Conservation (phyloP, 2,113 vertebrate species). For the Craseonycteris thonglongyai region DNA sequence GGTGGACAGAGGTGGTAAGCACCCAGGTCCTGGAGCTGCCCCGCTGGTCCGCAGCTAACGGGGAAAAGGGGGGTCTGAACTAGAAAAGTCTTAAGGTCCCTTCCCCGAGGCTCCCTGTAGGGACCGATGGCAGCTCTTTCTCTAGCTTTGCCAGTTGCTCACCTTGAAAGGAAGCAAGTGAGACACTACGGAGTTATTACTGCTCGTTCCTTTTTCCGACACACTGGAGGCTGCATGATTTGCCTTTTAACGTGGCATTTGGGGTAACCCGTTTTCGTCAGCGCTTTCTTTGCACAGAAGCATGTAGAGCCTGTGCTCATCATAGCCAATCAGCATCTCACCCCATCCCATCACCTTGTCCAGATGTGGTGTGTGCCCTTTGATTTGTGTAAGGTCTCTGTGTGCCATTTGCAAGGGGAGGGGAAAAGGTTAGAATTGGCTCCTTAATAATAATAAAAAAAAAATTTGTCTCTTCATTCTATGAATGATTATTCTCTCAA, state of each 20-base stretch:
- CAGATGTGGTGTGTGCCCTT: background rate
- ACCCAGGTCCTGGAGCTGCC: background rate
- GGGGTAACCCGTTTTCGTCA: background rate
- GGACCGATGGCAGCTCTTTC: background rate
- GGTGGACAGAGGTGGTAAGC: background rate
- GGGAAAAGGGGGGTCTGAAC: background rate
- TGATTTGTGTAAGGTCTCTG: background rate
- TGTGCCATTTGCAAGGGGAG: background rate
- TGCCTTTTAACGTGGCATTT: background rate
- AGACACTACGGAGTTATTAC: background rate
- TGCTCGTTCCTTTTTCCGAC: background rate
- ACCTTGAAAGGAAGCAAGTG: conserved; percentile 3
- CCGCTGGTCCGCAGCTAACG: too few relatives aligned
- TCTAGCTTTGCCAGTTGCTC: conserved; percentile 6
- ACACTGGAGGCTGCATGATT: background rate
- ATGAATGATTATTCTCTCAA: background rate
- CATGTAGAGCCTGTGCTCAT: background rate
- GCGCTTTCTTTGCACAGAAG: background rate
- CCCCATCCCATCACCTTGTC: background rate
- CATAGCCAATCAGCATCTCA: background rate
- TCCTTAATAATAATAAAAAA: background rate
- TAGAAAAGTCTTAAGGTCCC: background rate
- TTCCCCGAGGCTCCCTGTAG: background rate
- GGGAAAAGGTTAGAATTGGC: background rate
- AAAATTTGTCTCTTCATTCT: background rate